Conservation (phyloP, 2,797 vertebrate genomes). For the Syndactyla subalaris region DNA sequence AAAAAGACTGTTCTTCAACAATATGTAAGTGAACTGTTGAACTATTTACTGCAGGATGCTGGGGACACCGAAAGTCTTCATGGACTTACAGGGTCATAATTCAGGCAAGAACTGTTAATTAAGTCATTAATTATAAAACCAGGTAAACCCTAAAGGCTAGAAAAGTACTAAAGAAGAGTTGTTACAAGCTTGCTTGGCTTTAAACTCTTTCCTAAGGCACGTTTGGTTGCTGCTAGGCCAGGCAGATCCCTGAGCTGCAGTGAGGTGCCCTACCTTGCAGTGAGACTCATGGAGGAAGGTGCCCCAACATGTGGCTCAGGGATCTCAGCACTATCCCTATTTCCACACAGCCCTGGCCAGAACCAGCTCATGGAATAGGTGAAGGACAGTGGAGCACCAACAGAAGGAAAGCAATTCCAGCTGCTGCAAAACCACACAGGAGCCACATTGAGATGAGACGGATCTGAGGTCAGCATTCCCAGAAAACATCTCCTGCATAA, state of each 20-base stretch:
- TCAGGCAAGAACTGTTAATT: neutral
- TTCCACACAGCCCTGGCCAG: neutral
- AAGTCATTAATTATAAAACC: neutral
- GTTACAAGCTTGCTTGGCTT: neutral
- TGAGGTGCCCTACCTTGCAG: neutral
- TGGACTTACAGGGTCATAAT: neutral
- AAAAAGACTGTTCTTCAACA: neutral
- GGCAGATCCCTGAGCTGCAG: neutral
- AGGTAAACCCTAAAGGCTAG: neutral
- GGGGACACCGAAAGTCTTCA: neutral
- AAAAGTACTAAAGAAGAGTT: neutral
- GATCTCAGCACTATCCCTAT: neutral
- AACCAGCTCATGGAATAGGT: neutral
- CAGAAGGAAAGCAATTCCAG: neutral
- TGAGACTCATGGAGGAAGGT: neutral
- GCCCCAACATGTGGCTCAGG: fast-evolving
- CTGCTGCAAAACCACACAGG: neutral
- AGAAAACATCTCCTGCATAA: neutral
- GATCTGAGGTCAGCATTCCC: neutral
- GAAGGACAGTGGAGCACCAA: neutral
- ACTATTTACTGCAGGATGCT: neutral
- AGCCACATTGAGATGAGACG: neutral
- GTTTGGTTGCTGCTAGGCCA: neutral
- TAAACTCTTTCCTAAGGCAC: neutral
- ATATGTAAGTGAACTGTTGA: neutral